These are phyloP conservation scores for Phaonia tiefii DNA, from an alignment of 2,888 invertebrate genomes.

Conservation along the genomic window DNA sequence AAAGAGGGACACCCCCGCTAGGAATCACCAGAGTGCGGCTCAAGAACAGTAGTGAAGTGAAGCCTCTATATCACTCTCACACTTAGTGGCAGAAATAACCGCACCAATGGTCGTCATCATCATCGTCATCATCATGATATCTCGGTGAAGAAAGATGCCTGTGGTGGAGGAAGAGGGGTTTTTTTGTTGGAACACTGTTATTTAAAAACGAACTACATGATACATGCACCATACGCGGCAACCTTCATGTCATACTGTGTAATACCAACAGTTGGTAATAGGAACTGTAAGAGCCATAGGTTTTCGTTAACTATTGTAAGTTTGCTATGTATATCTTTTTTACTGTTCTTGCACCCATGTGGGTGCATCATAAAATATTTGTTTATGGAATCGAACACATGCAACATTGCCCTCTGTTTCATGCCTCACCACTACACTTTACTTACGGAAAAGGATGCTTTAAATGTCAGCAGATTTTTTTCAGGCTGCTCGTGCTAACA, in stretches of 20 bases:
- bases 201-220: background rate
- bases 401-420: background rate
- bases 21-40: too few species aligned
- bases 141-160: too few species aligned
- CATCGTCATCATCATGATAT: background rate
- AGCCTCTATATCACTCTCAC: conserved; percentile 20
- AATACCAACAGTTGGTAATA: too few species aligned
- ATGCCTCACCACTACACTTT: background rate
- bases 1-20: conserved; percentile 1
- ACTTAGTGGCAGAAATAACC: background rate
- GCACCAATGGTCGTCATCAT: conserved; percentile 1
- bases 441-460: conserved; percentile 38
- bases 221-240: background rate
- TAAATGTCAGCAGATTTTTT: conserved; percentile 57
- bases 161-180: background rate
- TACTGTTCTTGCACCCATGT: background rate
- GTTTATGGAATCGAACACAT: conserved; percentile 16
- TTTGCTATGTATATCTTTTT: background rate
- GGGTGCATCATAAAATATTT: conserved; percentile 26
- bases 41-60: conserved; percentile 7
- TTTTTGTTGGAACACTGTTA: too few species aligned
- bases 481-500: background rate
- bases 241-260: background rate
- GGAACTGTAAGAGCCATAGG: background rate
- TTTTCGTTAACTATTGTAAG: conserved; percentile 28